phyloP scores from a whole-genome alignment of 2,113 vertebrate genomes.

The Silurus glanis region DNA sequence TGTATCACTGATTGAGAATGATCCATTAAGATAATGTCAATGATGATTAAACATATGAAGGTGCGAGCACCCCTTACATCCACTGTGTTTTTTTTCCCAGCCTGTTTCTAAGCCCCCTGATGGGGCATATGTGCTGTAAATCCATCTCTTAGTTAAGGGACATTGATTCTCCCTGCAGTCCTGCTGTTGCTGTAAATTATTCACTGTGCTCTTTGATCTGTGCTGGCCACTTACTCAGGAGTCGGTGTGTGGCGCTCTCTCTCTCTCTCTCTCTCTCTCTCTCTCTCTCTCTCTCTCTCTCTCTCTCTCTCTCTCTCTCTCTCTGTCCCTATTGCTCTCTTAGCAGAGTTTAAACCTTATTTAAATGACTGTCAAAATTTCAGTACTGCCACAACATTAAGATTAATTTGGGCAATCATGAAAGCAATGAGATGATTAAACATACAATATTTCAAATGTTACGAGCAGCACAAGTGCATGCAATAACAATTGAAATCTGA shows the following conservation, averaged over 20 bases:
- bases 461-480: not conserved
- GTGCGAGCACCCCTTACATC: not conserved
- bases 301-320: not conserved
- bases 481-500: not conserved
- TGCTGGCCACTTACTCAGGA: slow-evolving; percentile 17
- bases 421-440: not conserved
- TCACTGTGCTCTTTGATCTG: slow-evolving; percentile 43
- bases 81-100: not conserved
- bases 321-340: not conserved
- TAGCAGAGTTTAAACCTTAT: not conserved
- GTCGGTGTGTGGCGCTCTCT: not conserved
- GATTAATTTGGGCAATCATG: slow-evolving; percentile 11
- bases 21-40: not conserved
- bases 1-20: not conserved
- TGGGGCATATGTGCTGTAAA: slow-evolving; percentile 27
- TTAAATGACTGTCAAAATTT: slow-evolving; percentile 5
- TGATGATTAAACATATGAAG: not conserved
- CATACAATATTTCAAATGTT: slow-evolving; percentile 14
- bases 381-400: not conserved
- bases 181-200: slow-evolving; percentile 47
- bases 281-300: not conserved
- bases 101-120: slow-evolving; percentile 8
- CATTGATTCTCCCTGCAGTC: slow-evolving; percentile 42
- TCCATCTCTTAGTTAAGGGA: slow-evolving; percentile 38
- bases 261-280: not conserved